Evolutionary conservation across 2,113 vertebrate genomes (phyloP).

Genomic region (Cavia porcellus): DNA sequence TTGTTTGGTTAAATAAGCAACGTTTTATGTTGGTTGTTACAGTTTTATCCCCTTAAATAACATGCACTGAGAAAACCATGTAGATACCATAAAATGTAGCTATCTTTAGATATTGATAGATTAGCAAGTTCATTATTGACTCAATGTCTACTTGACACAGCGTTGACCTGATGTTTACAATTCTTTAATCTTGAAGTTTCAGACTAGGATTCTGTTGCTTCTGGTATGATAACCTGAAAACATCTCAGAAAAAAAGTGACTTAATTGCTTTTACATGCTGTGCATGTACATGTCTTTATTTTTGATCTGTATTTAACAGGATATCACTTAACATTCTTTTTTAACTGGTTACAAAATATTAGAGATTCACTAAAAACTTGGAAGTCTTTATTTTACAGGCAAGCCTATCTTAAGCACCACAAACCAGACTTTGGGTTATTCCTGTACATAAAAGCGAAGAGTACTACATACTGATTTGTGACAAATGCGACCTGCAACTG

Average conservation of each 20-base stretch:
- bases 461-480: not conserved
- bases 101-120: not conserved
- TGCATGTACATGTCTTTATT: not conserved
- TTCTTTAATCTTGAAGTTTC: constrained; percentile 13
- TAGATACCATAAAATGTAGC: not conserved
- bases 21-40: not conserved
- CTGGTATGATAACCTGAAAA: not conserved
- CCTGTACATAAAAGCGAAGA: constrained; percentile 56
- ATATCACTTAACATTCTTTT: not conserved
- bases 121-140: not conserved
- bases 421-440: constrained; percentile 49
- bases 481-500: constrained; percentile 35
- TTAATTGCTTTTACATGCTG: not conserved
- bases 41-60: not conserved
- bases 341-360: constrained; percentile 34
- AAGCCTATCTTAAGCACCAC: constrained; percentile 44
- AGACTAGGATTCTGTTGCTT: not conserved
- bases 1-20: constrained; percentile 10
- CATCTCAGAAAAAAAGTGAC: not conserved
- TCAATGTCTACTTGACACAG: not conserved
- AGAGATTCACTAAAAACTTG: constrained; percentile 62
- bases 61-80: not conserved
- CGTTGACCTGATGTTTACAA: not conserved
- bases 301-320: not conserved
- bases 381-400: constrained; percentile 78